phyloP scores from a whole-genome alignment of 2,113 vertebrate genomes.

The Silurus glanis region DNA sequence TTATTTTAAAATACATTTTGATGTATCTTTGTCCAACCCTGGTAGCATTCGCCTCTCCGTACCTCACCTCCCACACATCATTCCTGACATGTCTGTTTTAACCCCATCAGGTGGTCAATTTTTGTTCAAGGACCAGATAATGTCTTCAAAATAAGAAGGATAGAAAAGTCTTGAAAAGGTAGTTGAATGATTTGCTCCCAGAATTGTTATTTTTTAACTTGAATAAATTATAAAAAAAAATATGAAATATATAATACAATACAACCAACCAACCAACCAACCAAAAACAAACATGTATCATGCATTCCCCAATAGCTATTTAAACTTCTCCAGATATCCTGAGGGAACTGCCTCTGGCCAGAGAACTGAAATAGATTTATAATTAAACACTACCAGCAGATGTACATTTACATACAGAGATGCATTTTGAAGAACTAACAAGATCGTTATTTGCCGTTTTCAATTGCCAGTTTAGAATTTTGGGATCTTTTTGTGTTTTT shows the following conservation, averaged over 20 bases:
- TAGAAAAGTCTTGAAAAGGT: neutral
- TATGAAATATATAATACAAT: neutral
- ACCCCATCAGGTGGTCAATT: neutral
- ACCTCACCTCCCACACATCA: neutral
- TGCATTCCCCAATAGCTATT: neutral
- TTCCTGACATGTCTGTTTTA: neutral
- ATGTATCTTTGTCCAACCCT: too few relatives aligned
- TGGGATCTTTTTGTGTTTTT: neutral
- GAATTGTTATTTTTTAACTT: neutral
- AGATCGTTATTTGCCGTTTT: neutral
- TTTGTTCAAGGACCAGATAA: neutral
- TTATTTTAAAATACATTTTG: too few relatives aligned
- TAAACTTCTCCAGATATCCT: neutral
- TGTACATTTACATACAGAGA: neutral
- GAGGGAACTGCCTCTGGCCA: neutral
- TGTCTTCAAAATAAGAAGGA: neutral
- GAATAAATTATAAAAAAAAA: neutral
- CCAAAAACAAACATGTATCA: neutral
- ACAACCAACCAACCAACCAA: too few relatives aligned
- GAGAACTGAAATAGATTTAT: neutral
- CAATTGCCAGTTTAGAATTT: neutral
- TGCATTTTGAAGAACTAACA: neutral
- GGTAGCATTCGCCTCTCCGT: neutral
- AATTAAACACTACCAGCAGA: neutral
- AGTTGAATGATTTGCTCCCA: neutral